Base-by-base conservation (phyloP, 2,888 invertebrate genomes). In the Ernsta delagoae region DNA sequence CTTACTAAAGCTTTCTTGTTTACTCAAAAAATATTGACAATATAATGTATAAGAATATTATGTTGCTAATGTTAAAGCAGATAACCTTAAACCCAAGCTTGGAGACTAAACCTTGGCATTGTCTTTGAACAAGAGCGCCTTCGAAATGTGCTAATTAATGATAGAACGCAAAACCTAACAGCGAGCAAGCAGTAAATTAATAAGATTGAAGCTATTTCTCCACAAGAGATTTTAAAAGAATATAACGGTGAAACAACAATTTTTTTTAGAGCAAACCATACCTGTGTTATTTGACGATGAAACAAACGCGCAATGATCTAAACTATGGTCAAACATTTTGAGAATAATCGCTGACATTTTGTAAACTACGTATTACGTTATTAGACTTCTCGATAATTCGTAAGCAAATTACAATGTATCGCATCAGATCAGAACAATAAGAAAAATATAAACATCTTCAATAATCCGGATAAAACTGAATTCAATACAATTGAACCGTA, bases 71-170 rank as follows among this genome's bases (percentile, higher is more conserved):
- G 48, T 50, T 16, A 50, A 4, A 16, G 6, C 4, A 16, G 12
- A 45, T 45, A 45, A 5, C 45, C 45, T 45, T n/a, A 45, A n/a
- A 12, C n/a, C 5, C n/a, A n/a, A 12, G 48, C 12, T 48, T 48
- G 12, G 12, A 56, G 31, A 43, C 43, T 4, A 5, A 54, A 24
- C 54, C 63, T 54, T 43, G 54, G 41, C 63, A 64, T 64, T 64
- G 41, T 8, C 54, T 63, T 63, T 64, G 45, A 41, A 45, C 12
- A 57, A 9, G 34, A 9, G 43, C n/a, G n/a, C 31, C 31, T 31
- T 45, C 43, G 12, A 64, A 43, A 12, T 64, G 48, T 16, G 45
- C 45, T 64, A 45, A 45, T 64, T 16, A 16, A 16, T 16, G 45
- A 45, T 12, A 16, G 48, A 24, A 50, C 36, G 16, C 34, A 16